Evolutionary conservation across 2,113 vertebrate species (phyloP).

Genomic region (Capreolus pygargus): DNA sequence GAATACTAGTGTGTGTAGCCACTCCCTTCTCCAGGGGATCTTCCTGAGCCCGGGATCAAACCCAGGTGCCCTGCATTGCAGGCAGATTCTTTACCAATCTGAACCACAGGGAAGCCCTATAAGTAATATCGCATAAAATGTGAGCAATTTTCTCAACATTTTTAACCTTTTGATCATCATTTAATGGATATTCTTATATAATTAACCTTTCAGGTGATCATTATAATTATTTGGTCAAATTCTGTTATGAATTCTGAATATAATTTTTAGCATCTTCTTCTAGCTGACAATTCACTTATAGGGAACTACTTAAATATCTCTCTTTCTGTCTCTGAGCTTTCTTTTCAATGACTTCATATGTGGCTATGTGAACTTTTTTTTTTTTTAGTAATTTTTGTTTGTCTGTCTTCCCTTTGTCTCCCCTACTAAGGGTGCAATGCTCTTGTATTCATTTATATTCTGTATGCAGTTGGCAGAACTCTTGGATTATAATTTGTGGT

Average conservation of each 20-base stretch:
- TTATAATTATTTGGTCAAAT: not conserved
- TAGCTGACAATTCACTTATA: not conserved
- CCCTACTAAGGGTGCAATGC: not conserved
- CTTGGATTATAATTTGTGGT: not conserved
- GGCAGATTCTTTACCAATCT: not conserved
- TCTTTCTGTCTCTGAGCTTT: not conserved
- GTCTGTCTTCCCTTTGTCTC: not conserved
- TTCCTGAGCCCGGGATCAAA: not conserved
- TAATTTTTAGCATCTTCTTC: not conserved
- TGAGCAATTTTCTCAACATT: not conserved
- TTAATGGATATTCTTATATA: not conserved
- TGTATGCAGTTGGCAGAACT: not conserved
- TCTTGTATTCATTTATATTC: not conserved
- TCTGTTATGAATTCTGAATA: not conserved
- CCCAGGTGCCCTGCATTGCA: not conserved
- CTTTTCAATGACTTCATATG: not conserved
- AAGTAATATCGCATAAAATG: not conserved
- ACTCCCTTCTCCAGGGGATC: not conserved
- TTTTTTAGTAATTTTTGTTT: not conserved
- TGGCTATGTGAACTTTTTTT: not conserved
- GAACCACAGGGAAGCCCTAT: not conserved
- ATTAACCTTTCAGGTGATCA: not conserved
- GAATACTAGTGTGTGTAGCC: no score
- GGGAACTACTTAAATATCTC: not conserved
- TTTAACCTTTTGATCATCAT: not conserved